Evolutionary conservation across 1,140 invertebrate species (phyloP).

Genomic region (Ridgeia piscesae): DNA sequence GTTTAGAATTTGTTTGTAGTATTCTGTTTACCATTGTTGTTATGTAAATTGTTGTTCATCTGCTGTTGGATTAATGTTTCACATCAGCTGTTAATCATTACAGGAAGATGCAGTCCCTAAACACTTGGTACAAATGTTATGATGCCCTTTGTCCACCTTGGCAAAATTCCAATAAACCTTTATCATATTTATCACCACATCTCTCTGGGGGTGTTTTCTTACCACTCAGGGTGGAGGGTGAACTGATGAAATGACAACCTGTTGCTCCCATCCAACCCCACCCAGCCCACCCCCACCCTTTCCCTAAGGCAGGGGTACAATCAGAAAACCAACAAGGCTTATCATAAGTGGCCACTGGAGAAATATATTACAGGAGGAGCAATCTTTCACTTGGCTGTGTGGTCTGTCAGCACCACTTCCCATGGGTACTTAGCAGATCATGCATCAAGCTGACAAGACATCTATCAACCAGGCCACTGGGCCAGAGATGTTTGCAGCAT

Average conservation of each 20-base stretch:
- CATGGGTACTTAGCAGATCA: background rate
- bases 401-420: background rate
- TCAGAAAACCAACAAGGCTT: slow-evolving; percentile 5
- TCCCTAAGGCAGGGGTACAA: background rate
- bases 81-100: too few relatives aligned
- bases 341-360: slow-evolving; percentile 3
- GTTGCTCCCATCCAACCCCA: too few relatives aligned
- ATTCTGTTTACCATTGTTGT: too few relatives aligned
- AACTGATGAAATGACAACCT: background rate
- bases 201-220: background rate
- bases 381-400: background rate
- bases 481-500: background rate
- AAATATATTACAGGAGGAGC: background rate
- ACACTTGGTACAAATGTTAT: background rate
- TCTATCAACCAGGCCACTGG: background rate
- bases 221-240: background rate
- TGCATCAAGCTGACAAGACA: background rate
- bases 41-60: too few relatives aligned
- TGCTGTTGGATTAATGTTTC: too few relatives aligned
- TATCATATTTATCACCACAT: background rate
- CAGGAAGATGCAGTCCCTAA: too few relatives aligned
- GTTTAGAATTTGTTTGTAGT: too few relatives aligned
- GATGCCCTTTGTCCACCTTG: background rate
- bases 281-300: background rate
- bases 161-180: background rate